Evolutionary conservation across 1,140 invertebrate genomes (phyloP).

Genomic region (Bicyclus anynana): DNA sequence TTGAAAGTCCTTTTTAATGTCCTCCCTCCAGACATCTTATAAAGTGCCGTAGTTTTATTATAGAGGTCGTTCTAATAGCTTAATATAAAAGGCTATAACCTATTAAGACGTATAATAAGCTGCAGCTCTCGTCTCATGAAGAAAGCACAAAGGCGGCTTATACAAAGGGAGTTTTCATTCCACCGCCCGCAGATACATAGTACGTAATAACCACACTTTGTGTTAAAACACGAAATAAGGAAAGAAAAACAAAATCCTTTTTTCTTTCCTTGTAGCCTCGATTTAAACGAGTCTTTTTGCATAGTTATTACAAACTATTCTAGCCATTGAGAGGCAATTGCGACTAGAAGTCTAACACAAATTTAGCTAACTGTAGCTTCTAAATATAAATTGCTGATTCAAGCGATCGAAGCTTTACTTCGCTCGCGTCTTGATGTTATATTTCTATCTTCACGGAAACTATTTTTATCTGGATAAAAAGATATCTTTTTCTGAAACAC

Average conservation of each 20-base stretch:
- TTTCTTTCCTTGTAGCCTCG: not conserved
- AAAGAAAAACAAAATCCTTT: not conserved
- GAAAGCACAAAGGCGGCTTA: slow-evolving; percentile 6
- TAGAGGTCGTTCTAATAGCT: too few relatives aligned
- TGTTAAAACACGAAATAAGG: not conserved
- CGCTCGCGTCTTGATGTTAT: too few relatives aligned
- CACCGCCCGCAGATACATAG: not conserved
- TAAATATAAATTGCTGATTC: too few relatives aligned
- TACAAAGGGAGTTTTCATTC: slow-evolving; percentile 5
- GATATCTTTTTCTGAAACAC: too few relatives aligned
- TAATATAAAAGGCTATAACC: too few relatives aligned
- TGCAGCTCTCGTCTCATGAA: not conserved
- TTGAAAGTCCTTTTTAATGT: too few relatives aligned
- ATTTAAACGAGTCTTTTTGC: not conserved
- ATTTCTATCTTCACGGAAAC: too few relatives aligned
- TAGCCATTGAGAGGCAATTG: slow-evolving; percentile 1
- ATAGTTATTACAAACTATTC: slow-evolving; percentile 4
- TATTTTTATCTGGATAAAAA: too few relatives aligned
- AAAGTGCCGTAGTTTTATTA: too few relatives aligned
- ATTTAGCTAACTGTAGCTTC: too few relatives aligned
- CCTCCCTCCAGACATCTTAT: too few relatives aligned
- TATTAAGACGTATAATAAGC: slow-evolving; percentile 6
- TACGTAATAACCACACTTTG: slow-evolving; percentile 8
- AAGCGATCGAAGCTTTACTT: too few relatives aligned
- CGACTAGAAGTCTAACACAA: not conserved